Conservation (phyloP, 2,797 vertebrate genomes). For the Saxicola maurus region DNA sequence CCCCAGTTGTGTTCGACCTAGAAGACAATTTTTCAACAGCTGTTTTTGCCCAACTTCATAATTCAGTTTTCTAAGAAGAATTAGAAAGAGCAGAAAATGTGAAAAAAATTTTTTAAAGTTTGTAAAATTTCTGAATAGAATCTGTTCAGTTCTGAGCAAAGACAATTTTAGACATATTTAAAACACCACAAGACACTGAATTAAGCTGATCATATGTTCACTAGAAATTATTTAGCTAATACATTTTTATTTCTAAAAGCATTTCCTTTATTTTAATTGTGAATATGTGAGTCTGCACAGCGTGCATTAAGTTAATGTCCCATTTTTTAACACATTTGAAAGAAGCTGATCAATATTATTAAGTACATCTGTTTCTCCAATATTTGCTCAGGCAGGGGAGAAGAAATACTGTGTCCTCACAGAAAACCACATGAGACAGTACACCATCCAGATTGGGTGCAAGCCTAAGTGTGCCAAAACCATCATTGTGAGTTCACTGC, state of each 20-base stretch:
- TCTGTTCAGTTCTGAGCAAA: not conserved
- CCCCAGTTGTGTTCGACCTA: accelerated
- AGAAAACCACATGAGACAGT: constrained; percentile 43
- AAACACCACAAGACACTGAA: not conserved
- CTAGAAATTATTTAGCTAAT: not conserved
- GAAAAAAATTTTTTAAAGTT: not conserved
- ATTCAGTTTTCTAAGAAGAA: not conserved
- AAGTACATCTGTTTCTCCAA: not conserved
- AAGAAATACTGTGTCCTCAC: constrained; percentile 72
- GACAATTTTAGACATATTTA: not conserved
- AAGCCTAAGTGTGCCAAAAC: constrained; percentile 68
- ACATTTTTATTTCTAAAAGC: not conserved
- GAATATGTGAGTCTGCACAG: not conserved
- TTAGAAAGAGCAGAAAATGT: not conserved
- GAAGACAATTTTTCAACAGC: not conserved
- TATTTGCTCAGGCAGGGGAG: constrained; percentile 53
- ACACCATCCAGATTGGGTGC: constrained; percentile 75
- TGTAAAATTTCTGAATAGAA: not conserved
- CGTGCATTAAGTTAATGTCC: not conserved
- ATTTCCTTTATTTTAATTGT: not conserved
- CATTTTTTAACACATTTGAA: not conserved
- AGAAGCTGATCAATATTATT: not conserved
- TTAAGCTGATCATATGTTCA: not conserved
- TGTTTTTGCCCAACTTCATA: not conserved
- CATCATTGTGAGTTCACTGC: constrained; percentile 69